A percentile compares a stretch with the other conserved stretches of the same genome.
These are phyloP conservation scores for Acleris cristana DNA, from an alignment of 2,888 invertebrate species.

Conservation along the genomic window DNA sequence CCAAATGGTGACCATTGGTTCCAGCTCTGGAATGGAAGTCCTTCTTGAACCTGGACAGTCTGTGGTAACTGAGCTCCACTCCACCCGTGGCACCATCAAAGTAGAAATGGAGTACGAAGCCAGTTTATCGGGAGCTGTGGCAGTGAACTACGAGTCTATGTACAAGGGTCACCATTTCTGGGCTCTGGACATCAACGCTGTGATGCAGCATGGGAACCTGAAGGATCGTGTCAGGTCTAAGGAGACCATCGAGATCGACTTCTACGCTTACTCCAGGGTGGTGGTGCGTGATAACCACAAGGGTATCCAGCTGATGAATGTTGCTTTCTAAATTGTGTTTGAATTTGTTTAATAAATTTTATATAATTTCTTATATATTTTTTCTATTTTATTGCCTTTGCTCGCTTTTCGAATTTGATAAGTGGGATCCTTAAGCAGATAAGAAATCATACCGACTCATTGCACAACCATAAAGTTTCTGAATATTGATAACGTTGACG, in stretches of 20 bases:
- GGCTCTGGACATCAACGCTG: constrained; percentile 41
- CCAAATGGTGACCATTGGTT: constrained; percentile 42
- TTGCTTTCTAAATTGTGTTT: constrained; percentile 7
- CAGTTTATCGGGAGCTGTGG: constrained; percentile 42
- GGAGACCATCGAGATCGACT: constrained; percentile 28
- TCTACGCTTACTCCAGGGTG: constrained; percentile 28
- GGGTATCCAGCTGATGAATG: constrained; percentile 3
- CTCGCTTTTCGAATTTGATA: too few species aligned
- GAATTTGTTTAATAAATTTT: constrained; percentile 12
- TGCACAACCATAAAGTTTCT: too few species aligned
- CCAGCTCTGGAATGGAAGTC: constrained; percentile 43
- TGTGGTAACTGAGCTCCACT: constrained; percentile 46
- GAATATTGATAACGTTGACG: too few species aligned
- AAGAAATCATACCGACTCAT: too few species aligned
- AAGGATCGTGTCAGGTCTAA: constrained; percentile 17
- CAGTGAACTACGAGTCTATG: constrained; percentile 42
- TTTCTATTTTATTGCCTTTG: not conserved
- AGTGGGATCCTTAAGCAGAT: too few species aligned
- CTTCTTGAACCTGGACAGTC: constrained; percentile 48
- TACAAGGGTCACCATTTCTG: constrained; percentile 49
- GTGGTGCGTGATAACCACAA: constrained; percentile 17
- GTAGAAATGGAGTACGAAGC: constrained; percentile 47
- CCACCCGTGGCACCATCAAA: constrained; percentile 46
- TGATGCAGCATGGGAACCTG: constrained; percentile 42
- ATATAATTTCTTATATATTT: not conserved